These are phyloP conservation scores for Mionectes macconnelli DNA, from an alignment of 2,113 vertebrate genomes.

Conservation along the genomic window DNA sequence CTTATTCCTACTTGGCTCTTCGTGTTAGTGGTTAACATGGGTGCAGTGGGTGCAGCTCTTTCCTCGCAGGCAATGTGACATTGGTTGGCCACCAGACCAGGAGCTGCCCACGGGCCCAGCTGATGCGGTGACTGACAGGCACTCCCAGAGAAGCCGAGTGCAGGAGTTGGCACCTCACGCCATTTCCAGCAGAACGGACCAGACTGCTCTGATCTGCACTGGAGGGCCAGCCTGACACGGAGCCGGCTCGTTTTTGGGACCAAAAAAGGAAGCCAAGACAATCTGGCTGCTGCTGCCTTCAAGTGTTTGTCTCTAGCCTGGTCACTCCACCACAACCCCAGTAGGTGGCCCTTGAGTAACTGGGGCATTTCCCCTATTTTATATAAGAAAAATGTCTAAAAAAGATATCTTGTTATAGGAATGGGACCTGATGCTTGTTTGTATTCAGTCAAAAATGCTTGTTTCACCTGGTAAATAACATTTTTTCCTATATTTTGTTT, in stretches of 20 bases:
- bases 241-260: neutral
- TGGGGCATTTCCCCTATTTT: neutral
- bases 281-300: neutral
- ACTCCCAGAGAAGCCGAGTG: neutral
- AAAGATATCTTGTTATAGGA: neutral
- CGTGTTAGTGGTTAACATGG: rapidly evolving
- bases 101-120: neutral
- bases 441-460: neutral
- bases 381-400: neutral
- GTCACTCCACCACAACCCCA: neutral
- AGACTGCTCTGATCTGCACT: neutral
- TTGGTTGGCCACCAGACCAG: neutral
- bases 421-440: neutral
- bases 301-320: neutral
- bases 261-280: neutral
- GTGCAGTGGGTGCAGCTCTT: neutral
- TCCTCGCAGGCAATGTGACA: neutral
- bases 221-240: neutral
- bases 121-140: neutral
- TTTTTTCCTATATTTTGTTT: neutral
- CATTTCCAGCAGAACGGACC: neutral
- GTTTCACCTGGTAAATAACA: neutral
- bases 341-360: neutral
- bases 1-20: neutral
- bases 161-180: neutral